phyloP scores from a whole-genome alignment of 64 coral and sea anemone genomes.

The Cladopsammia gracilis region DNA sequence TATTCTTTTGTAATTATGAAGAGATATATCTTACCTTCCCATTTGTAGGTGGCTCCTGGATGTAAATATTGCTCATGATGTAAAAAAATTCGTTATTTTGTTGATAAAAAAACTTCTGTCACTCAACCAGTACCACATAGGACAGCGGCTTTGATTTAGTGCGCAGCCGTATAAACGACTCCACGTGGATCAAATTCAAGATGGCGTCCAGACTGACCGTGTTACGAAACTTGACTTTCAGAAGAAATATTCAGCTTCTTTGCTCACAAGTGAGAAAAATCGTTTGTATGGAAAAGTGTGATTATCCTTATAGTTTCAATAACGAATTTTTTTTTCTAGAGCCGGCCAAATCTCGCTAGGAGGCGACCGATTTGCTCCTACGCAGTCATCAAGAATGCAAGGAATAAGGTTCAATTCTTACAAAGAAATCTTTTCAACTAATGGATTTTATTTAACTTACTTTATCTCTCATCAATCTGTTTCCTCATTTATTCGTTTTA shows the following conservation, averaged over 20 bases:
- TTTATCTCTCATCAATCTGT: not conserved
- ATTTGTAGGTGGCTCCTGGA: constrained; percentile 98
- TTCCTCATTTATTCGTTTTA: not conserved
- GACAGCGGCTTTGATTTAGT: not conserved
- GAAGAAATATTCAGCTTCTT: constrained; percentile 16
- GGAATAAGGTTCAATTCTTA: not conserved
- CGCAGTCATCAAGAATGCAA: not conserved
- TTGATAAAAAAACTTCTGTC: not conserved
- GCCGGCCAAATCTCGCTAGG: not conserved
- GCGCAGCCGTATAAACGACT: not conserved
- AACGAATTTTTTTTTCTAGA: not conserved
- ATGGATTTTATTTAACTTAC: not conserved
- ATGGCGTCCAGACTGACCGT: constrained; percentile 52
- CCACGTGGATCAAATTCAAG: constrained; percentile 59
- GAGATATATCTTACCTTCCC: constrained; percentile 76
- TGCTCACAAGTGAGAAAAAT: constrained; percentile 2
- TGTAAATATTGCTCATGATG: constrained; percentile 98
- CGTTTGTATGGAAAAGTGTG: too few species aligned
- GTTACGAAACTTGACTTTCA: constrained; percentile 25
- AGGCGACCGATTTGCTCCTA: not conserved
- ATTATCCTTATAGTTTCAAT: not conserved
- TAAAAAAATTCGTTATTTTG: not conserved
- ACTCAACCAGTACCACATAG: not conserved
- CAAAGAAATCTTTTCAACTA: not conserved
- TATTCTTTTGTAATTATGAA: too few species aligned